Conservation (phyloP, 1,140 invertebrate genomes). For the Meloidogyne hapla region DNA sequence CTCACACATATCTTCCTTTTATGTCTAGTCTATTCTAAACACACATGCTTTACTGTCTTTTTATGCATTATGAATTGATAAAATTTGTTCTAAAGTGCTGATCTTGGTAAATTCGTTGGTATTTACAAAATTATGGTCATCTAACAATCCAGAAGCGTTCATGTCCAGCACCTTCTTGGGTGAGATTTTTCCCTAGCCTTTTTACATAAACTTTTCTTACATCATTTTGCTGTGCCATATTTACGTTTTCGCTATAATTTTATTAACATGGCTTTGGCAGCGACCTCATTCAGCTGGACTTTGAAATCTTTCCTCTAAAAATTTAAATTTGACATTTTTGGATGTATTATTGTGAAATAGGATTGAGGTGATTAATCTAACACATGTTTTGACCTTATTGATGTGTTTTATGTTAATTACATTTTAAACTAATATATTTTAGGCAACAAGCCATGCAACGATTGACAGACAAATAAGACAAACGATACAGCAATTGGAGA, state of each 20-base stretch:
- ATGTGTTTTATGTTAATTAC: not conserved
- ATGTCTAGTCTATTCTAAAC: not conserved
- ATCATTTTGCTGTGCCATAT: not conserved
- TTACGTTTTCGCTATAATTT: not conserved
- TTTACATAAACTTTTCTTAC: not conserved
- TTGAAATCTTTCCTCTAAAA: not conserved
- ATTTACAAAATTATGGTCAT: not conserved
- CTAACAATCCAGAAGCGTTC: not conserved
- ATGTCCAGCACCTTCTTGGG: not conserved
- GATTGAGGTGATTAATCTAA: not conserved
- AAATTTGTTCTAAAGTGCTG: not conserved
- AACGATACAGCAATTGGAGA: slow-evolving; percentile 75
- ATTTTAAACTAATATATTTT: slow-evolving; percentile 9
- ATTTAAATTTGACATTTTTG: not conserved
- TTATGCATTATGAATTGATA: slow-evolving; percentile 2
- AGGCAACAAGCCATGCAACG: slow-evolving; percentile 78
- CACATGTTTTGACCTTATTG: slow-evolving; percentile 7
- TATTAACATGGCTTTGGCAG: not conserved
- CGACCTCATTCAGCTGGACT: not conserved
- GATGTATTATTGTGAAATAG: not conserved
- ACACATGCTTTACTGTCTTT: not conserved
- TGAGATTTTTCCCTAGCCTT: not conserved
- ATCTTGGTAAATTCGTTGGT: not conserved
- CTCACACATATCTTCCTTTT: slow-evolving; percentile 7
- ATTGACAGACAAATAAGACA: slow-evolving; percentile 78